These are phyloP conservation scores for Cacatua alba DNA, from an alignment of 2,113 vertebrate species.

Conservation along the genomic window DNA sequence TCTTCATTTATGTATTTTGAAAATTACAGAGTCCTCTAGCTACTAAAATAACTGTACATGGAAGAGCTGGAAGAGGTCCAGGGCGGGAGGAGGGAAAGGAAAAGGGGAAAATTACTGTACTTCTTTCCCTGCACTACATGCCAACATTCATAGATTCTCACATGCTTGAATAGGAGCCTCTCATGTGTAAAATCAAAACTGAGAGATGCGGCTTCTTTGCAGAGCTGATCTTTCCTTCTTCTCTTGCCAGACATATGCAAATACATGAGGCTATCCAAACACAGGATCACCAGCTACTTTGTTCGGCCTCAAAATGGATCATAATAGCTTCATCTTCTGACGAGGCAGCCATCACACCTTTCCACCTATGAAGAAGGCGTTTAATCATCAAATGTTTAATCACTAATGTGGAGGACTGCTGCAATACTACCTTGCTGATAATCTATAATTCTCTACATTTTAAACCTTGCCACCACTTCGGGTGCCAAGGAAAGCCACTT, in stretches of 20 bases:
- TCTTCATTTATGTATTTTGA: neutral
- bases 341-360: neutral
- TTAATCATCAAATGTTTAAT: neutral
- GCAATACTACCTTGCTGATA: too few species aligned
- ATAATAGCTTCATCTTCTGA: neutral
- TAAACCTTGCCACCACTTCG: too few species aligned
- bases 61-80: neutral
- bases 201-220: neutral
- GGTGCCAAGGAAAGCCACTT: neutral
- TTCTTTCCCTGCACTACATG: neutral
- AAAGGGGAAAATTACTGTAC: neutral
- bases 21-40: neutral
- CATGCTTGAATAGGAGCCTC: slow-evolving; percentile 27
- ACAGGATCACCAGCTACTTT: neutral
- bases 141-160: neutral
- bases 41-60: neutral
- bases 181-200: slow-evolving; percentile 58
- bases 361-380: neutral
- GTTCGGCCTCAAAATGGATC: neutral
- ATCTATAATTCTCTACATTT: fast-evolving
- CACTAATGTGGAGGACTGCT: neutral
- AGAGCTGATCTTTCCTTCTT: neutral
- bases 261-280: neutral
- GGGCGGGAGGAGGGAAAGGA: neutral
- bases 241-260: slow-evolving; percentile 13